phyloP scores from a whole-genome alignment of 92 coral and sea anemone species.

The Paramuricea clavata region DNA sequence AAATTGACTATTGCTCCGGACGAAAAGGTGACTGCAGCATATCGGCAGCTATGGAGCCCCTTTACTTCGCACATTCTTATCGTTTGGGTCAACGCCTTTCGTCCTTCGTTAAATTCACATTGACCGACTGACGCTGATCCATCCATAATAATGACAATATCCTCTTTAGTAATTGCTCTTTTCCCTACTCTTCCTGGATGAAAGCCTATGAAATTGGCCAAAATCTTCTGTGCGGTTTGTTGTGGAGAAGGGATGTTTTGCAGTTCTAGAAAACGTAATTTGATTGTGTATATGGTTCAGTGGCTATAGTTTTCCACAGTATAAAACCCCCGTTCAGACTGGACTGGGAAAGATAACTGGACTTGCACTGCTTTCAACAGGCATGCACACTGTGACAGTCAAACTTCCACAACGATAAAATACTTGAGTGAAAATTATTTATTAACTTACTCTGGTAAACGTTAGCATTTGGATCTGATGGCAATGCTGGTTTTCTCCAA shows the following conservation, averaged over 20 bases:
- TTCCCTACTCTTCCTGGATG: not conserved
- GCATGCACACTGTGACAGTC: too few relatives aligned
- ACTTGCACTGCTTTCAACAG: too few relatives aligned
- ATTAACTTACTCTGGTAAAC: not conserved
- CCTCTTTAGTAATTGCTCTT: not conserved
- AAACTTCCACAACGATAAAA: too few relatives aligned
- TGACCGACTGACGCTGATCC: not conserved
- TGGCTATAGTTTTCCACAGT: too few relatives aligned
- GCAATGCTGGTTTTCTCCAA: not conserved
- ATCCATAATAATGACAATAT: not conserved
- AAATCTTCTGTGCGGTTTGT: not conserved
- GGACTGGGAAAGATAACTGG: too few relatives aligned
- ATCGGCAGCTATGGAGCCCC: not conserved
- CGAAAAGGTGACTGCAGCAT: not conserved
- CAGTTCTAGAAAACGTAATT: not conserved
- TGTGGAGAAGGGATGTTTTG: not conserved
- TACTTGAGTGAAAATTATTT: too few relatives aligned
- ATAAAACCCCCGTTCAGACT: too few relatives aligned
- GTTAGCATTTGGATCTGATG: not conserved
- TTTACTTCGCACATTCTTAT: not conserved
- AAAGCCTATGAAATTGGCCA: not conserved
- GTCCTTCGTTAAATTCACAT: not conserved
- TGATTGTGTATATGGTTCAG: too few relatives aligned
- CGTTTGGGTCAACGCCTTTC: not conserved
- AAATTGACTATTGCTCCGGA: not conserved